Base-by-base conservation (phyloP, 2,888 invertebrate genomes). In the Allygus modestus region DNA sequence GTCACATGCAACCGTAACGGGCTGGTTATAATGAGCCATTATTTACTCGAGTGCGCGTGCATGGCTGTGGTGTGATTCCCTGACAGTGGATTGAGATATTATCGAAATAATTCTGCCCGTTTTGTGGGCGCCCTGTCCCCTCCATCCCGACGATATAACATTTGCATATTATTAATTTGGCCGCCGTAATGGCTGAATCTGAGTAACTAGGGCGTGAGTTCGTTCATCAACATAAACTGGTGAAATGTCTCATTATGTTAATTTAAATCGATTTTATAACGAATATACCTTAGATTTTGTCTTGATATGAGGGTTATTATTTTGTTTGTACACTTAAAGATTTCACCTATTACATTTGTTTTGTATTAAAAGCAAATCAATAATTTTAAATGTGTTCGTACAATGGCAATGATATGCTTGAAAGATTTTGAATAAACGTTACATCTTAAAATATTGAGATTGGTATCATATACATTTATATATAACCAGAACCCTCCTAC, bases 111-210 rank as follows among this genome's bases (percentile, higher is more conserved):
- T 28, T 65, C 31, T 58, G 58, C 58, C 26, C 58, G 20, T 58
- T 58, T 23, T 58, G 9, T 20, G 20, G 58, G 5, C 65, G 28
- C 0, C 12, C 28, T 31, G 65, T 28, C 28, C 65, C 65, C 54
- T 54, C 5, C 23, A 65, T 31, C 65, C 0, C 28, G 0, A 4
- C 17, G 31, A 65, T 28, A 17, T 65, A 20, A 65, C 28, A 65
- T 65, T 65, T 65, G 65, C 65, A 65, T 65, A 65, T 65, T 31
- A 65, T 65, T 31, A 65, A 65, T 65, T 65, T 31, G 28, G 1
- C 65, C 15, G 15, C 17, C 20, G 65, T 65, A 65, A 65, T 65
- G 15, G 65, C 65, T 65, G 28, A 9, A 28, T 65, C 17, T 31
- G 2, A 65, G 28, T 28, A 28, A 17, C 2, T 26, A 17, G 65